Percentiles rank a stretch among this genome's conserved stretches.
These are phyloP conservation scores for Bembecia ichneumoniformis DNA, from an alignment of 2,888 invertebrate species.

Conservation along the genomic window DNA sequence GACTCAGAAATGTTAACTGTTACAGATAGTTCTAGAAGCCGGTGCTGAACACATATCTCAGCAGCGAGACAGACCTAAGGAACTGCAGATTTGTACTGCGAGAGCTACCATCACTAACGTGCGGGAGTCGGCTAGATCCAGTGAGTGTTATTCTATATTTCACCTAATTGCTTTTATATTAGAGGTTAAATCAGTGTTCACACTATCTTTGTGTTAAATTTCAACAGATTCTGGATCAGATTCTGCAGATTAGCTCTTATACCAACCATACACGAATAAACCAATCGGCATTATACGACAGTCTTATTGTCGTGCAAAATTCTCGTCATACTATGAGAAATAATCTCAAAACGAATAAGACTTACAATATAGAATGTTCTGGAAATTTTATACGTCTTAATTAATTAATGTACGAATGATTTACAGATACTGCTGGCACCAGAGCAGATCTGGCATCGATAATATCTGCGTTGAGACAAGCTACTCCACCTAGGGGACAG, in stretches of 20 bases:
- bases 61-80: conserved; percentile 90
- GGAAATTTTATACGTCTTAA: neutral
- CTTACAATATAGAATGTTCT: no score
- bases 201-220: neutral
- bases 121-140: conserved; percentile 53
- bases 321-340: neutral
- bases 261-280: no score
- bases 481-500: conserved; percentile 48
- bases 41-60: conserved; percentile 82
- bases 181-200: neutral
- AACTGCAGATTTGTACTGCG: conserved; percentile 87
- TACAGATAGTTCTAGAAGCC: conserved; percentile 84
- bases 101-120: conserved; percentile 78
- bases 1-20: conserved; percentile 5
- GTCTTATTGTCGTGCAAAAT: neutral
- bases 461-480: conserved; percentile 78
- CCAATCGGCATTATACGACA: no score
- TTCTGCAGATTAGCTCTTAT: no score
- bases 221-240: no score
- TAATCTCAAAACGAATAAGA: no score
- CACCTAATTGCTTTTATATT: neutral
- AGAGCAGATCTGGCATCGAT: conserved; percentile 85
- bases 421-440: conserved; percentile 68
- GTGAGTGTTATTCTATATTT: conserved; percentile 26
- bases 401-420: neutral